Base-by-base conservation (phyloP, 2,888 invertebrate genomes). In the Drosophila vallismaia region DNA sequence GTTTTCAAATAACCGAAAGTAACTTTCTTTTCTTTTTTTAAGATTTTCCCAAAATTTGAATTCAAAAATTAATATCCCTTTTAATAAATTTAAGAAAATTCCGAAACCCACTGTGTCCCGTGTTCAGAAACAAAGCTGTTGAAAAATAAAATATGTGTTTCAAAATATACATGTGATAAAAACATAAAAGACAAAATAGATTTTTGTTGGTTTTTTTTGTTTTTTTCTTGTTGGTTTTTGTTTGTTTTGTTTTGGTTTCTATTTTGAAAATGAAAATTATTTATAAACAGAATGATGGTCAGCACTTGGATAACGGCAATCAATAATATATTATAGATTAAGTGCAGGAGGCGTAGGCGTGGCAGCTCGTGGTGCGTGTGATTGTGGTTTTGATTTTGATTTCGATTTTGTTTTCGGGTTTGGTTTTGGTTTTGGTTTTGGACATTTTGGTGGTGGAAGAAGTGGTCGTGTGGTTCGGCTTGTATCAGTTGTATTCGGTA, bases 251-350 rank as follows among this genome's bases (percentile, higher is more conserved):
- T 36, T 36, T 45, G 38, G 57, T 24, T 59, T 75, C 75, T 71
- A 68, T 79, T 66, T 76, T 60, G 71, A 60, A 86, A 86, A 75
- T 76, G 60, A 78, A 84, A 81, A 69, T 19, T 42, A 45, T 60
- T 73, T 72, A 73, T 81, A 81, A 81, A 84, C 57, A 70, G 44
- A 46, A 79, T 66, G 46, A 69, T 67, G 75, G 63, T 75, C 63
- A 81, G 77, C 75, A 67, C 63, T 76, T 73, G 70, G 33, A 76
- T 57, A 63, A 71, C 53, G 64, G 66, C 75, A 57, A 45, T 69
- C 57, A 78, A 63, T 52, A 66, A 45, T 46, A 50, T 62, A 60
- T 68, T 62, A 60, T 68, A 40, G 29, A 70, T 58, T 50, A 60
- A 40, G 45, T 56, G 62, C 48, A 75, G 55, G 28, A 83, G 46